Evolutionary conservation across 2,888 invertebrate species (phyloP).

Genomic region (Temnothorax unifasciatus): DNA sequence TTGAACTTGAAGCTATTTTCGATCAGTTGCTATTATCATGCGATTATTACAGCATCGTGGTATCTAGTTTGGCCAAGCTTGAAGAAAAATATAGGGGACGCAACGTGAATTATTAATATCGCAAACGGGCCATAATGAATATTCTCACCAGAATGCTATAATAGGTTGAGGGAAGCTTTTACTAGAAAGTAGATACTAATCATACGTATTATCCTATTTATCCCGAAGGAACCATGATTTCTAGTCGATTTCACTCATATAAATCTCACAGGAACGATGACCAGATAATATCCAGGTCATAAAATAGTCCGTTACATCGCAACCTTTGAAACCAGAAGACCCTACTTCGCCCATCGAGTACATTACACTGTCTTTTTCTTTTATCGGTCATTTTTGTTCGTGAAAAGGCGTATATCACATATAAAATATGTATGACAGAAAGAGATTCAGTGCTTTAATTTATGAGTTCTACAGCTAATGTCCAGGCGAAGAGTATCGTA

Average conservation of each 20-base stretch:
- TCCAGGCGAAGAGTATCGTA: background rate
- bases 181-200: slow-evolving; percentile 53
- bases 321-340: slow-evolving; percentile 38
- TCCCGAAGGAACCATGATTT: slow-evolving; percentile 46
- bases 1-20: background rate
- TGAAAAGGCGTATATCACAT: background rate
- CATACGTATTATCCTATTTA: slow-evolving; percentile 50
- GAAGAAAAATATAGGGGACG: slow-evolving; percentile 4
- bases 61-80: background rate
- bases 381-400: background rate
- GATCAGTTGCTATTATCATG: background rate
- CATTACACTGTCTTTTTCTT: background rate
- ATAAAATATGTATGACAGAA: slow-evolving; percentile 11
- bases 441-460: background rate
- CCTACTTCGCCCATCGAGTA: slow-evolving; percentile 26
- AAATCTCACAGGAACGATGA: slow-evolving; percentile 44
- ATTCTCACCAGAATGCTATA: slow-evolving; percentile 23
- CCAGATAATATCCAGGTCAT: slow-evolving; percentile 56
- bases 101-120: slow-evolving; percentile 51
- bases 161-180: slow-evolving; percentile 27
- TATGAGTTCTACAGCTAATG: background rate
- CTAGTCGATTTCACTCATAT: slow-evolving; percentile 55
- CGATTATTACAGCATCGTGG: slow-evolving; percentile 17
- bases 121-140: slow-evolving; percentile 26
- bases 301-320: slow-evolving; percentile 50